Percentiles rank a stretch among this genome's conserved stretches.
Evolutionary conservation across 2,888 invertebrate genomes (phyloP).

Genomic region (Drosophila stalkeri): DNA sequence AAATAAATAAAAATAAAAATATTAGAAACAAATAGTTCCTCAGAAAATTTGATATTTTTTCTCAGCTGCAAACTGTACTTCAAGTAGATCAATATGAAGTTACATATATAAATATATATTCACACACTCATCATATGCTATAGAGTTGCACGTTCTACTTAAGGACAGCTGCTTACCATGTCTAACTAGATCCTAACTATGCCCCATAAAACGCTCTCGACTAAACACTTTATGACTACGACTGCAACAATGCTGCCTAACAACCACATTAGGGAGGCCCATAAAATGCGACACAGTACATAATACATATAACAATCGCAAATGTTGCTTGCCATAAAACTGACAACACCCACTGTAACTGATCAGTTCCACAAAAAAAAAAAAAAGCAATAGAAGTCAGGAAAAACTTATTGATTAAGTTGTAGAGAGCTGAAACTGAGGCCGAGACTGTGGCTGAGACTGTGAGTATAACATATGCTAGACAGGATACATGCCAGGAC

Average conservation of each 20-base stretch:
- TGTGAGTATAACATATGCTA: constrained; percentile 34
- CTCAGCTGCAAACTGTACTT: not conserved
- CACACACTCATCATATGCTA: not conserved
- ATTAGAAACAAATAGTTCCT: not conserved
- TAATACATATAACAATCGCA: constrained; percentile 10
- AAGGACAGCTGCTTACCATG: constrained; percentile 45
- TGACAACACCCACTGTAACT: constrained; percentile 69
- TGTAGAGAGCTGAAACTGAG: constrained; percentile 36
- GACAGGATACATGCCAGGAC: constrained; percentile 48
- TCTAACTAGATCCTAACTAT: constrained; percentile 39
- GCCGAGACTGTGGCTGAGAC: not conserved
- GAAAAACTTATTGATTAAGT: constrained; percentile 70
- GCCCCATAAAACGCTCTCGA: constrained; percentile 42
- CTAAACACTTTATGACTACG: constrained; percentile 49
- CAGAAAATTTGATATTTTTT: not conserved
- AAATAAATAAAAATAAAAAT: no score
- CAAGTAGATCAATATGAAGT: not conserved
- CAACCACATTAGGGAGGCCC: constrained; percentile 56
- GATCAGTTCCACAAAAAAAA: constrained; percentile 49
- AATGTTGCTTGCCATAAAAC: constrained; percentile 49
- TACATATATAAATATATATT: not conserved
- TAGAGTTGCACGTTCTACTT: not conserved
- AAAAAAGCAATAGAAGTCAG: constrained; percentile 1
- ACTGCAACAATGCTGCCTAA: constrained; percentile 35
- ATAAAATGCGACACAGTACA: constrained; percentile 34